A percentile compares a stretch with the other conserved stretches of the same genome.
Evolutionary conservation across 2,797 vertebrate species (phyloP).

Genomic region (Chaunax sp.): DNA sequence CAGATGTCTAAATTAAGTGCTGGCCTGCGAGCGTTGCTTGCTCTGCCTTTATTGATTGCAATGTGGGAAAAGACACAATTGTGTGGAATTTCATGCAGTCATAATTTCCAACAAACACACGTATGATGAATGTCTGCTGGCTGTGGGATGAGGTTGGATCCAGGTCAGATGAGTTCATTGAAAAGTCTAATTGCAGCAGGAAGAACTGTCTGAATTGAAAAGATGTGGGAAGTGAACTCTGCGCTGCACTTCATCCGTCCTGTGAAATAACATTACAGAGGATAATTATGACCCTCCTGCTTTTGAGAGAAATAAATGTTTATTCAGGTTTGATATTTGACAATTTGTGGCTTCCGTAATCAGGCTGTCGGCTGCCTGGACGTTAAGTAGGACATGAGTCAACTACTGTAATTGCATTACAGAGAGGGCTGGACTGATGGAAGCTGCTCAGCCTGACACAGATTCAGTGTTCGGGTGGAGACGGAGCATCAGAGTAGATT

Average conservation of each 20-base stretch:
- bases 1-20: neutral
- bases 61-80: neutral
- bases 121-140: neutral
- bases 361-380: conserved; percentile 55
- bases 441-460: conserved; percentile 44
- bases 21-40: neutral
- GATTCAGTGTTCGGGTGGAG: conserved; percentile 52
- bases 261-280: conserved; percentile 47
- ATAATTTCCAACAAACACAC: conserved; percentile 5
- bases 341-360: conserved; percentile 70
- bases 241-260: conserved; percentile 43
- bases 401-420: conserved; percentile 65
- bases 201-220: conserved; percentile 23
- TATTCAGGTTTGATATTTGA: conserved; percentile 67
- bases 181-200: conserved; percentile 18
- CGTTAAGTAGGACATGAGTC: conserved; percentile 62
- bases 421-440: conserved; percentile 39
- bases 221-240: conserved; percentile 37
- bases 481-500: conserved; percentile 71
- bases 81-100: neutral
- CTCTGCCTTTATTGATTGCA: neutral
- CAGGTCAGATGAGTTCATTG: conserved; percentile 28
- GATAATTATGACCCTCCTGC: conserved; percentile 54
- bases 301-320: conserved; percentile 60
- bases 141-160: neutral